Evolutionary conservation across 2,797 vertebrate genomes (phyloP).

Genomic region (Gallinago stenura): DNA sequence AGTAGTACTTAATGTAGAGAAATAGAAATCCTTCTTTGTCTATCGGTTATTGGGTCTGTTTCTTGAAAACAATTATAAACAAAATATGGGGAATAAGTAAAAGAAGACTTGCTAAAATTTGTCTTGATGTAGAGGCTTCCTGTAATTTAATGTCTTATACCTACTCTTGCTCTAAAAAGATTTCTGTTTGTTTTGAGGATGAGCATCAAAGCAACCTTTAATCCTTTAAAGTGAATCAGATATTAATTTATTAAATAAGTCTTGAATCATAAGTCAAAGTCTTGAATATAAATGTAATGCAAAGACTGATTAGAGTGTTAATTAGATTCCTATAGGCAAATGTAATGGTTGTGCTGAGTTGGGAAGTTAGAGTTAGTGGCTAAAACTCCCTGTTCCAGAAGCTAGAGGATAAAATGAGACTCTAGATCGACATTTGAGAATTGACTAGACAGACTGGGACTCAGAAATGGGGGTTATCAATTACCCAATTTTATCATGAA

Average conservation of each 20-base stretch:
- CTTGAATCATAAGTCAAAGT: background rate
- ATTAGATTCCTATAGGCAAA: background rate
- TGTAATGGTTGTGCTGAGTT: background rate
- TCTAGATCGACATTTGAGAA: background rate
- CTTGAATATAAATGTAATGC: background rate
- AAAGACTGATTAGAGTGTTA: background rate
- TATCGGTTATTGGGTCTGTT: background rate
- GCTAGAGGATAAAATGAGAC: background rate
- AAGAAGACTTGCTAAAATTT: background rate
- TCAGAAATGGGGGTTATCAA: background rate
- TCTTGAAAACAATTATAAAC: background rate
- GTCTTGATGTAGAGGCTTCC: background rate
- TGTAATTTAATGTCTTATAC: background rate
- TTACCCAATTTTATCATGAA: background rate
- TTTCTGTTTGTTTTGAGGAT: background rate
- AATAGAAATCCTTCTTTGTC: background rate
- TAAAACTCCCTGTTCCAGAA: background rate
- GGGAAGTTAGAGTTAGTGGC: background rate
- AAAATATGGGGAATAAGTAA: background rate
- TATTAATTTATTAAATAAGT: background rate
- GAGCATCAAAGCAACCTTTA: background rate
- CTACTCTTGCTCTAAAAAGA: background rate
- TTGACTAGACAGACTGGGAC: background rate
- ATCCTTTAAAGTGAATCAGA: background rate
- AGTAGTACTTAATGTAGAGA: background rate